A percentile compares a stretch with the other conserved stretches of the same genome.
phyloP scores from a whole-genome alignment of 2,113 vertebrate genomes.

The Todiramphus chloris region DNA sequence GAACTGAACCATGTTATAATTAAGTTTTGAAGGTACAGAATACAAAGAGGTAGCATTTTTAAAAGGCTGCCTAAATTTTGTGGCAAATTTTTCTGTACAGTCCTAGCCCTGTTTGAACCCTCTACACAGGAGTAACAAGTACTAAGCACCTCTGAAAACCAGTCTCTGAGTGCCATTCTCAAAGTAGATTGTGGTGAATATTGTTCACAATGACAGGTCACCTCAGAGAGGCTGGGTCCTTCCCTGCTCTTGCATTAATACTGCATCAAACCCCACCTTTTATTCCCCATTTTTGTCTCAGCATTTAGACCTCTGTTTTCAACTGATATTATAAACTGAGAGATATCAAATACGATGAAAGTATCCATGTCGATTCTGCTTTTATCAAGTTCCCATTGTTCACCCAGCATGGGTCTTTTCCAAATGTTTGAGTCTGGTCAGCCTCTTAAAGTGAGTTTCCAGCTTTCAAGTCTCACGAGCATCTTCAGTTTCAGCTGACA shows the following conservation, averaged over 20 bases:
- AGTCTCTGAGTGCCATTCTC: background rate
- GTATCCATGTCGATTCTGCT: background rate
- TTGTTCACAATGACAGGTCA: background rate
- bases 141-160: background rate
- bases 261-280: background rate
- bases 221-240: background rate
- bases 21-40: background rate
- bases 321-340: background rate
- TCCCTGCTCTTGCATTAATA: background rate
- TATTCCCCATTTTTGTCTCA: background rate
- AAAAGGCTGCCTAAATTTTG: background rate
- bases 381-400: background rate
- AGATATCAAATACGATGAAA: background rate
- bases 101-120: background rate
- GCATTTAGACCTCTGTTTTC: background rate
- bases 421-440: background rate
- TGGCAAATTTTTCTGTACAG: background rate
- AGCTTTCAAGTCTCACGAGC: background rate
- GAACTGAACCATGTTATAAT: background rate
- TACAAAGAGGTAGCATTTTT: background rate
- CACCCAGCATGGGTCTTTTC: background rate
- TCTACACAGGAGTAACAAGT: background rate
- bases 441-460: background rate
- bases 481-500: conserved; percentile 33
- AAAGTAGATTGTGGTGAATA: background rate